Base-by-base conservation (phyloP, 2,797 vertebrate genomes). In the Aulostomus chinensis region DNA sequence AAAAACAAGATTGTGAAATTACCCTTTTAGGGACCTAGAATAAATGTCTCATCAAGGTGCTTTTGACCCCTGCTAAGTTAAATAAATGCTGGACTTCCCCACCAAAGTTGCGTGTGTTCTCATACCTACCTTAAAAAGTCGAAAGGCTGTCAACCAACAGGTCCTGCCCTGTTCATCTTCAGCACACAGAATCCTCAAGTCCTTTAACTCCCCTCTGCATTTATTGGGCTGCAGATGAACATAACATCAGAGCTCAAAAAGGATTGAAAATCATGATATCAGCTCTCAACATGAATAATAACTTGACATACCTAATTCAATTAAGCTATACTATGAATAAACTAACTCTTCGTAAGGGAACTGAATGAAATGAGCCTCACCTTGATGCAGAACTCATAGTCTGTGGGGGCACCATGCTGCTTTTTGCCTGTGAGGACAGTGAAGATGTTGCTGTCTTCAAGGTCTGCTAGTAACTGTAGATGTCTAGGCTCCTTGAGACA, bases 91-190 rank as follows among this genome's bases (percentile, higher is more conserved):
- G n/a, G n/a, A n/a, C n/a, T n/a, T n/a, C n/a, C n/a, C n/a, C n/a
- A n/a, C n/a, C n/a, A n/a, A n/a, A n/a, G n/a, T n/a, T n/a, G n/a
- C n/a, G n/a, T n/a, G n/a, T n/a, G n/a, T n/a, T n/a, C n/a, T n/a
- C n/a, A n/a, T n/a, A n/a, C n/a, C n/a, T 93, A 98, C 96, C 95
- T 98, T 98, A 50, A 98, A 91, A 14, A 99, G 92, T 57, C 97
- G 86, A 86, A 98, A 97, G 0, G 95, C 95, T 0, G 94, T 98
- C 89, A 97, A 94, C 97, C 97, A 99, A 84, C 96, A 99, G 0
- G 88, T 93, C 35, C 94, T 89, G 80, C 90, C 92, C 76, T 97
- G 95, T 50, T 98, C 97, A 0, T 98, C 97, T 56, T 99, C 97
- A 0, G 96, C 94, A 78, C 97, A 99, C 49, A 99, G 82, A 78